These are phyloP conservation scores for Patella ulyssiponensis DNA, from an alignment of 2,888 invertebrate genomes.

Conservation along the genomic window DNA sequence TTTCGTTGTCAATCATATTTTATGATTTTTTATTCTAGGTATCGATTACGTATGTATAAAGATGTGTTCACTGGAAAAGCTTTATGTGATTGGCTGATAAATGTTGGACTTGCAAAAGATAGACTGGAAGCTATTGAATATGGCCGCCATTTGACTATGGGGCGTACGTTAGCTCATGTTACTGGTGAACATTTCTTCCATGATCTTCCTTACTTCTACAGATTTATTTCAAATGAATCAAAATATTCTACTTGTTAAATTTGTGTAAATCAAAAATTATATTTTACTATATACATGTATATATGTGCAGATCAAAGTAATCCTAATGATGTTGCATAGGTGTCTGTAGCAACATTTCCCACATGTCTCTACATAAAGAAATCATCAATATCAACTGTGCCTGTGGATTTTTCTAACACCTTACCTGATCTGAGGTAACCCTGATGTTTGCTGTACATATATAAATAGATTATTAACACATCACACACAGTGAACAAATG, in stretches of 20 bases:
- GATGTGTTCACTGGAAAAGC: conserved; percentile 87
- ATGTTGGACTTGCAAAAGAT: conserved; percentile 85
- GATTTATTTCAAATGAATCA: conserved; percentile 74
- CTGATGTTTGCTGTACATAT: too few relatives aligned
- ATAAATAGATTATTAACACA: too few relatives aligned
- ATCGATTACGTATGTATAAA: conserved; percentile 84
- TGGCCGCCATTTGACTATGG: conserved; percentile 86
- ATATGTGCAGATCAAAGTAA: too few relatives aligned
- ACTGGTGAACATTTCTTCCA: conserved; percentile 88
- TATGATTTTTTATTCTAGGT: conserved; percentile 74
- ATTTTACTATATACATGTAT: too few relatives aligned
- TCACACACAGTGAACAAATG: too few relatives aligned
- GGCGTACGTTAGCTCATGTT: conserved; percentile 87
- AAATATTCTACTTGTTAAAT: background rate
- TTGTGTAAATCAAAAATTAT: background rate
- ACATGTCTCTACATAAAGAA: too few relatives aligned
- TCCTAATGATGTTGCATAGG: too few relatives aligned
- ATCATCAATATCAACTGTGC: too few relatives aligned
- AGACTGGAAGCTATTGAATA: conserved; percentile 86
- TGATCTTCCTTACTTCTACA: conserved; percentile 82
- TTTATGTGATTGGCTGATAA: conserved; percentile 87
- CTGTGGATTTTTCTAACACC: too few relatives aligned
- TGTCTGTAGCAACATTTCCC: too few relatives aligned
- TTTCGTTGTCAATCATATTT: too few relatives aligned
- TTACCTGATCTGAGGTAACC: too few relatives aligned